A percentile compares a stretch with the other conserved stretches of the same genome.
These are phyloP conservation scores for Pao palembangensis DNA, from an alignment of 2,113 vertebrate species.

Conservation along the genomic window DNA sequence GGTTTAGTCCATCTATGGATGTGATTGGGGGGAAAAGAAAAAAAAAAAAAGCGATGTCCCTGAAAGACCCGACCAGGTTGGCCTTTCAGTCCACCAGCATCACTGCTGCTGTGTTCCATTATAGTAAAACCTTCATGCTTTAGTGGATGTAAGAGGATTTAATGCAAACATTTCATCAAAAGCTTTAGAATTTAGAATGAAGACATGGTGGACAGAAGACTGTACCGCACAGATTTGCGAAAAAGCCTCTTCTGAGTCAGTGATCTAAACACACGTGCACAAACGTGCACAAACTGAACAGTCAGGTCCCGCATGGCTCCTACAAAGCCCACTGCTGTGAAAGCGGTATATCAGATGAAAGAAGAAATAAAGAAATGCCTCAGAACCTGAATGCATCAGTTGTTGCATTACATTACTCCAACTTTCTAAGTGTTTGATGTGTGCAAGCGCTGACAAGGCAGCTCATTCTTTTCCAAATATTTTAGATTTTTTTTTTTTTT, in stretches of 20 bases:
- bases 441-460: conserved; percentile 34
- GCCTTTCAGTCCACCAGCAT: neutral
- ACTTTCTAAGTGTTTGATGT: conserved; percentile 52
- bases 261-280: neutral
- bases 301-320: conserved; percentile 21
- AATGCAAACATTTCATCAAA: conserved; percentile 1
- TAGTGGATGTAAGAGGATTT: neutral
- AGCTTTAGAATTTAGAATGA: neutral
- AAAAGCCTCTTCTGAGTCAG: neutral
- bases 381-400: conserved; percentile 20
- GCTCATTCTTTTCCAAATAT: conserved; percentile 51
- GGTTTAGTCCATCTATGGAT: conserved; percentile 36
- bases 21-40: conserved; percentile 12
- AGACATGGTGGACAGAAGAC: neutral
- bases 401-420: conserved; percentile 25
- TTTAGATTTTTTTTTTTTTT: conserved; percentile 47
- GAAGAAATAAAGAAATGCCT: conserved; percentile 32
- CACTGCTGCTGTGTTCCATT: conserved; percentile 10
- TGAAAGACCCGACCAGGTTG: too few relatives aligned
- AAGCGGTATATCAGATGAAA: conserved; percentile 31
- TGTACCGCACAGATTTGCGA: neutral
- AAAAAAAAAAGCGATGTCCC: too few relatives aligned
- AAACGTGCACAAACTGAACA: conserved; percentile 2
- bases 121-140: neutral
- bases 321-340: conserved; percentile 23